A percentile compares a stretch with the other conserved stretches of the same genome.
Conservation (phyloP, 2,888 invertebrate species). For the Microctonus hyperodae region DNA sequence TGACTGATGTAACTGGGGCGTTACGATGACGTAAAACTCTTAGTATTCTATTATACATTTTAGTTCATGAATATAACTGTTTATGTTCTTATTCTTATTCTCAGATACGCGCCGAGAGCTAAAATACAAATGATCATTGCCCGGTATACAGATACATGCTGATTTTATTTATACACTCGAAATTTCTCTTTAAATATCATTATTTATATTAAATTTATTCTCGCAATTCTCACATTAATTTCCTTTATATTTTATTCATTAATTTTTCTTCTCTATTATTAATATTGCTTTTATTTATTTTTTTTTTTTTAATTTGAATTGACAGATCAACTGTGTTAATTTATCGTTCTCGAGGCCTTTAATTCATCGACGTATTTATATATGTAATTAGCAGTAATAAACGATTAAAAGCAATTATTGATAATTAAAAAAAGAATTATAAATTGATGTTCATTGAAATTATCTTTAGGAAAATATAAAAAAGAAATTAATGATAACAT, state of each 20-base stretch:
- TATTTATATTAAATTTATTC: neutral
- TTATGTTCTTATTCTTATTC: neutral
- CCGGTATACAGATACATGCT: neutral
- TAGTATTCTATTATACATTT: conserved; percentile 34
- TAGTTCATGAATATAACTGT: neutral
- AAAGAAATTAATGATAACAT: conserved; percentile 2
- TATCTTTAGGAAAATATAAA: conserved; percentile 44
- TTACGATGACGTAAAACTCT: conserved; percentile 48
- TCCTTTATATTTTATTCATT: too few species aligned
- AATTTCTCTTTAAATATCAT: neutral
- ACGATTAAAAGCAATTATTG: conserved; percentile 57
- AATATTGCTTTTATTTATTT: neutral
- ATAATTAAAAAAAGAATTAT: conserved; percentile 53
- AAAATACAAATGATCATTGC: neutral
- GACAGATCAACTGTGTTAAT: neutral
- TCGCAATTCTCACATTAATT: too few species aligned
- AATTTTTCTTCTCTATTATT: neutral
- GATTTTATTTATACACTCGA: neutral
- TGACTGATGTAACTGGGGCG: conserved; percentile 57
- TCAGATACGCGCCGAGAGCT: neutral
- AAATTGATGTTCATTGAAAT: conserved; percentile 49
- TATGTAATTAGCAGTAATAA: conserved; percentile 51
- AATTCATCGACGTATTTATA: conserved; percentile 12
- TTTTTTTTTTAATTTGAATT: neutral
- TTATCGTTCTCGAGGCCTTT: neutral